Evolutionary conservation across 2,797 vertebrate genomes (phyloP).

Genomic region (Enteromius trimaculatus): DNA sequence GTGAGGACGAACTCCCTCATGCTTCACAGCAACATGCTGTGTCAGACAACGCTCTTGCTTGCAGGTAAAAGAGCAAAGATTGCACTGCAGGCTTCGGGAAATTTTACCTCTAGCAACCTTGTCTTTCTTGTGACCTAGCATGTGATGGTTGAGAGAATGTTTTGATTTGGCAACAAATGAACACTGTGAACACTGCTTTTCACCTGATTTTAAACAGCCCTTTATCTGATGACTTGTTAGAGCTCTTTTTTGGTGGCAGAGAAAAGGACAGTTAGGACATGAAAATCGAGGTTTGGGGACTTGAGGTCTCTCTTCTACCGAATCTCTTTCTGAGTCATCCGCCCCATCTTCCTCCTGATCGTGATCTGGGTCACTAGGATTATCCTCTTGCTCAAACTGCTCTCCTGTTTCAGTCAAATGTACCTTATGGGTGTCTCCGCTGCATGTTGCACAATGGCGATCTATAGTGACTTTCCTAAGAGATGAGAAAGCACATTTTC

Average conservation of each 20-base stretch:
- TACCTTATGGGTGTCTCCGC: slow-evolving; percentile 51
- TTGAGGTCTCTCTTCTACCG: slow-evolving; percentile 30
- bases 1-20: slow-evolving; percentile 83
- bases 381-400: slow-evolving; percentile 35
- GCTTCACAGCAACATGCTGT: slow-evolving; percentile 85
- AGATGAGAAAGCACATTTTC: slow-evolving; percentile 83
- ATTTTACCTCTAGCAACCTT: slow-evolving; percentile 58
- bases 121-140: slow-evolving; percentile 70
- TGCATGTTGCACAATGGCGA: slow-evolving; percentile 77
- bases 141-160: slow-evolving; percentile 78
- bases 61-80: slow-evolving; percentile 85
- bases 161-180: slow-evolving; percentile 79
- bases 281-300: slow-evolving; percentile 69
- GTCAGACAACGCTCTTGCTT: slow-evolving; percentile 84
- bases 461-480: slow-evolving; percentile 80
- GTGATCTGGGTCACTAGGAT: slow-evolving; percentile 9
- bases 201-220: slow-evolving; percentile 78
- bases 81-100: slow-evolving; percentile 75
- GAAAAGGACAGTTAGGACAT: slow-evolving; percentile 85
- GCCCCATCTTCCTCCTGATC: background rate
- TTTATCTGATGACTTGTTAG: slow-evolving; percentile 81
- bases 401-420: slow-evolving; percentile 14
- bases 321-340: background rate
- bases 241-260: slow-evolving; percentile 83
- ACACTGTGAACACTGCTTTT: slow-evolving; percentile 81